Base-by-base conservation (phyloP, 2,888 invertebrate species). In the Steromphala cineraria region DNA sequence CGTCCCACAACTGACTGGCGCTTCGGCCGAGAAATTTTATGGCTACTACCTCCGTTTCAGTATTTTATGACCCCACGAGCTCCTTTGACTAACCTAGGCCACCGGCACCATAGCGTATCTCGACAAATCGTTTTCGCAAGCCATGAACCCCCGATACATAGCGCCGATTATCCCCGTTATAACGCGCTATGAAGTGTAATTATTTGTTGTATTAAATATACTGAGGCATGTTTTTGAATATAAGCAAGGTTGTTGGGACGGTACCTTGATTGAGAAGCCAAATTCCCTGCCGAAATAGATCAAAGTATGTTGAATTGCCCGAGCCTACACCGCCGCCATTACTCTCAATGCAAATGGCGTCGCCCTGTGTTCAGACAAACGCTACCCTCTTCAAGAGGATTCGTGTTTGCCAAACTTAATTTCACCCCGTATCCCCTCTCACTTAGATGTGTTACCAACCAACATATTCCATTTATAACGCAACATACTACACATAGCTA, bases 341-440 rank as follows among this genome's bases (percentile, higher is more conserved):
- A 78, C 78, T 67, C 67, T 78, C 67, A 56, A 76, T 78, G 71
- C 79, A 79, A 79, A 79, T 79, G 79, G 78, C 67, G 78, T 62
- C 78, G 78, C 67, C 53, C 46, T 52, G 62, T 52, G 40, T 31
- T 71, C n/a, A 31, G 71, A 40, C 31, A 31, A 71, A 40, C 71
- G 31, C 40, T n/a, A 24, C 71, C 19, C 19, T 36, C 46, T 46
- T 46, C 46, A 46, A 46, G 46, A 46, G 46, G 13, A 46, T 10
- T 10, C 46, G 46, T 10, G 46, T 46, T 46, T 46, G 46, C 46
- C 46, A 46, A 46, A 46, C 46, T 46, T 46, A 46, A 46, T 46
- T 46, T 46, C 46, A n/a, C 46, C 46, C 46, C 46, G 46, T 46
- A 8, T 46, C 46, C 46, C 46, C 1, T 10, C 46, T 46, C 46